Conservation (phyloP, 2,888 invertebrate genomes). For the Cerceris ruficornis region DNA sequence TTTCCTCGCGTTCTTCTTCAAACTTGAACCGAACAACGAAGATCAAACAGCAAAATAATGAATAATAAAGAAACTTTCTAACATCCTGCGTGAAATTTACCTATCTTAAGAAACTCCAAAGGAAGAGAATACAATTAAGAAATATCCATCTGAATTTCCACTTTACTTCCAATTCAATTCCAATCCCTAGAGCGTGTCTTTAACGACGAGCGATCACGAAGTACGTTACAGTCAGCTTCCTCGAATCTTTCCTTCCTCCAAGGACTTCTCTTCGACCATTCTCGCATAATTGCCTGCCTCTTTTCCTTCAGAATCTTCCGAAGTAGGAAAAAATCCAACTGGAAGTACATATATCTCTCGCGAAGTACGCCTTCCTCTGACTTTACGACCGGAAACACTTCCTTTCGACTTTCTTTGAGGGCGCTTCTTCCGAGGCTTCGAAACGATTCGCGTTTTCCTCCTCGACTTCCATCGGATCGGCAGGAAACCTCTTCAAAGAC, state of each 20-base stretch:
- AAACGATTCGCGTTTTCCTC: slow-evolving; percentile 17
- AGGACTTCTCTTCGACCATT: slow-evolving; percentile 21
- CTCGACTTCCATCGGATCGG: slow-evolving; percentile 30
- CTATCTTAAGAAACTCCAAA: no score
- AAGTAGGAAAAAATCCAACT: slow-evolving; percentile 31
- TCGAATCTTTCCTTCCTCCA: slow-evolving; percentile 35
- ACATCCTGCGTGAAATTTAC: no score
- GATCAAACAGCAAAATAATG: no score
- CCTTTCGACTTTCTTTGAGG: slow-evolving; percentile 42
- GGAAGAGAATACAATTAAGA: no score
- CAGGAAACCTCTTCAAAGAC: slow-evolving; percentile 18
- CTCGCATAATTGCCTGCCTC: slow-evolving; percentile 31
- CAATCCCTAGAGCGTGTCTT: no score
- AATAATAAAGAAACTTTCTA: no score
- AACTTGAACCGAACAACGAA: no score
- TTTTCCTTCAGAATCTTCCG: neutral
- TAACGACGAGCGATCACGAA: no score
- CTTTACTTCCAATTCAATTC: no score
- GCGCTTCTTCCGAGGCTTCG: slow-evolving; percentile 5
- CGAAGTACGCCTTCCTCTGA: slow-evolving; percentile 23
- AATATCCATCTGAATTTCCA: no score
- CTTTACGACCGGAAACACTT: slow-evolving; percentile 48
- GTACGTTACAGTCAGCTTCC: neutral
- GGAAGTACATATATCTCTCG: neutral
- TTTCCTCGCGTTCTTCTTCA: no score